Evolutionary conservation across 2,113 vertebrate genomes (phyloP), one percentile per base, ranked within the genome.

Genomic region (Mus spicilegus): DNA sequence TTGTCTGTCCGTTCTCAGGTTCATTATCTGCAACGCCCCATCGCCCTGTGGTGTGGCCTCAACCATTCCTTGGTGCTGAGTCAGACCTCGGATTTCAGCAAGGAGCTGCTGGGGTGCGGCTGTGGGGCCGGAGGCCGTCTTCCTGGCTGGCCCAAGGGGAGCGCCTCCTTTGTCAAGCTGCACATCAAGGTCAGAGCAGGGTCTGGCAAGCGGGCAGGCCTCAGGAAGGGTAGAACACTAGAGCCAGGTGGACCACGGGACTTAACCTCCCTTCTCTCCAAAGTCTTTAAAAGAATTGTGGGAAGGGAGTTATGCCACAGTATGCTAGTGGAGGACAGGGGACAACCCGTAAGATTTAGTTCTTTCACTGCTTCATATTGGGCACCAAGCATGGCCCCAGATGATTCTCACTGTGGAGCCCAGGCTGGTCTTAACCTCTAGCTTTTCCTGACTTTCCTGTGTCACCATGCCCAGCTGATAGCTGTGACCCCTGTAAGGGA

Each of bases 21-120:
- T 19, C 96, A n/a, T 30, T 97, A 98, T 94, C 94, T 98, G 46
- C 96, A 97, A 49, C n/a, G 97, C 10, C 98, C 98, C 56, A 88
- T 98, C 12, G 97, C 98, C 69, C 88, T 99, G 72, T 99, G 98
- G 98, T 99, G 98, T 1, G 98, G 98, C 67, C 98, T 99, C 93
- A 98, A 99, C 96, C 98, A 98, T 91, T 98, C 98, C 5, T 96
- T 99, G 89, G 98, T 98, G 87, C 97, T 98, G 96, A 97, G 96
- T 89, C 97, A 97, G 89, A 73, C 80, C 51, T 95, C 88, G 0
- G 97, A 98, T 39, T 97, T 97, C 93, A 97, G 95, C 95, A 98
- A 98, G 94, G 98, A 98, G 85, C 97, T 98, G n/a, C 94, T 98
- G 73, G 98, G 98, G 94, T 99, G 98, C 0, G 98, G 98, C 77